phyloP scores from a whole-genome alignment of 2,113 vertebrate species.

The human region GRCh38 chrX:49068501-49069000 shows the following conservation, averaged over 20 bases:
- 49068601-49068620: conserved; percentile 81
- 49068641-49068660: conserved; percentile 91
- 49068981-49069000: conserved; percentile 77
- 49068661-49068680: conserved; percentile 38
- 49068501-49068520: conserved; percentile 58
- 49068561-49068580: conserved; percentile 83
- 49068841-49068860: conserved; percentile 51
- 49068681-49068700: conserved; percentile 49
- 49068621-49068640: conserved; percentile 82
- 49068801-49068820: conserved; percentile 4
- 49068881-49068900: neutral
- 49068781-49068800: conserved; percentile 38
- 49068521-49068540: conserved; percentile 73
- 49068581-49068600: conserved; percentile 86
- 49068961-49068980: conserved; percentile 57
- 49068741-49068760: conserved; percentile 40
- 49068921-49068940: conserved; percentile 78
- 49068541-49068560: conserved; percentile 86
- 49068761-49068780: neutral
- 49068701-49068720: conserved; percentile 49
- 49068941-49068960: conserved; percentile 70
- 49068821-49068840: conserved; percentile 34
- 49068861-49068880: conserved; percentile 13
- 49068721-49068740: conserved; percentile 46
- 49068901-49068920: conserved; percentile 63